phyloP scores from a whole-genome alignment of 2,888 invertebrate species.

The Euzophera pinguis region DNA sequence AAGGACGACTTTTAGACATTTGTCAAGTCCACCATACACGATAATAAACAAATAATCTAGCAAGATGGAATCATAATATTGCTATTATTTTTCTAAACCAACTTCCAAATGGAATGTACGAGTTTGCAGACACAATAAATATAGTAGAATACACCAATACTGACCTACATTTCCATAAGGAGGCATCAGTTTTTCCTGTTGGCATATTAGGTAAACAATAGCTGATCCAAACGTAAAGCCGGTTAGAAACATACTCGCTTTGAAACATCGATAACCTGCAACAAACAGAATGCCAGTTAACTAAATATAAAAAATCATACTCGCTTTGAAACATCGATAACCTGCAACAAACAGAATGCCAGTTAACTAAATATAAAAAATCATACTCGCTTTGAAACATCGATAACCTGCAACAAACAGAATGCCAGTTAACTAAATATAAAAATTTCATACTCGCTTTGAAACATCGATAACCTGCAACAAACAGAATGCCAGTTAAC shows the following conservation, averaged over 20 bases:
- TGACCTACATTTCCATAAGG: conserved; percentile 86
- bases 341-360: conserved; percentile 72
- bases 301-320: neutral
- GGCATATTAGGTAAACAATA: conserved; percentile 88
- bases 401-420: too few relatives aligned
- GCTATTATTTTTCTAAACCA: too few relatives aligned
- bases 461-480: too few relatives aligned
- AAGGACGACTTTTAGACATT: too few relatives aligned
- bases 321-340: conserved; percentile 91
- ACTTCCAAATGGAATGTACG: neutral
- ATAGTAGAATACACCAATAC: conserved; percentile 31
- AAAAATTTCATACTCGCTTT: too few relatives aligned
- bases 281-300: conserved; percentile 15
- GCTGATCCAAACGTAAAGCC: conserved; percentile 92
- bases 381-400: too few relatives aligned
- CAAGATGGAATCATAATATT: too few relatives aligned
- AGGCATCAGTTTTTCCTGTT: conserved; percentile 89
- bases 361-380: too few relatives aligned
- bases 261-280: conserved; percentile 92
- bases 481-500: too few relatives aligned
- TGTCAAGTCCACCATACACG: too few relatives aligned
- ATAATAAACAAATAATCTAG: too few relatives aligned
- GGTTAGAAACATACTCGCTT: conserved; percentile 92
- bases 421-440: too few relatives aligned
- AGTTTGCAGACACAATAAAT: neutral